Evolutionary conservation across 2,888 invertebrate species (phyloP).

Genomic region (Drosophila hamatofila): DNA sequence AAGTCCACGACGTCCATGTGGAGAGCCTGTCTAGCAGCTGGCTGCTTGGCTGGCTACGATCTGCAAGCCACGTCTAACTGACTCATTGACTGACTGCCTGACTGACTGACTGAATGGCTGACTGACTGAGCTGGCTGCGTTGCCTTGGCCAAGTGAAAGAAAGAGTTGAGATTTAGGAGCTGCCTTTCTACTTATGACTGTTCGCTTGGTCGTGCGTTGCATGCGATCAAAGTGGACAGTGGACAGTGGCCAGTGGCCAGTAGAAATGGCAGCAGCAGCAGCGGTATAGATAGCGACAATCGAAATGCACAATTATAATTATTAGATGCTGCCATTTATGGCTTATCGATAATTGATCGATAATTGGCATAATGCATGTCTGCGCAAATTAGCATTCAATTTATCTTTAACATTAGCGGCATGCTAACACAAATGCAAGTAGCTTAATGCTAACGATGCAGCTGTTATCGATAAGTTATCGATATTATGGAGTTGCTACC

Average conservation of each 20-base stretch:
- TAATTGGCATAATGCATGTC: conserved; percentile 3
- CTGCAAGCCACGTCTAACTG: conserved; percentile 13
- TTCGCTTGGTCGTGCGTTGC: conserved; percentile 19
- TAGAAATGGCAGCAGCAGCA: too few species aligned
- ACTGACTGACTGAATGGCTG: conserved; percentile 6
- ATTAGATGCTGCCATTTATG: conserved; percentile 17
- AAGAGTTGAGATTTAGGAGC: conserved; percentile 58
- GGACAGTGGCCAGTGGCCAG: neutral
- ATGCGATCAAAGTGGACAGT: conserved; percentile 23
- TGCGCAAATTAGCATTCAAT: conserved; percentile 1
- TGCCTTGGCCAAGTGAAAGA: conserved; percentile 69
- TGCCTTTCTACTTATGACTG: conserved; percentile 49
- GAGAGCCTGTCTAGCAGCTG: conserved; percentile 48
- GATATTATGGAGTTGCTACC: too few species aligned
- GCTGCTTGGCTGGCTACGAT: conserved; percentile 23
- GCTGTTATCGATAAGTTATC: conserved; percentile 11
- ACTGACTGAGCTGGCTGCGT: conserved; percentile 16
- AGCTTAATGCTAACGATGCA: neutral
- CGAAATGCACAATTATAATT: conserved; percentile 32
- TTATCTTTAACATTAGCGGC: neutral
- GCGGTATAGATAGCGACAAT: conserved; percentile 9
- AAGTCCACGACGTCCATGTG: conserved; percentile 41
- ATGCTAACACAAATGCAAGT: neutral
- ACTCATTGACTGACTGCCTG: conserved; percentile 14
- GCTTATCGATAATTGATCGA: conserved; percentile 10